Evolutionary conservation across 2,113 vertebrate genomes (phyloP), one percentile per base, ranked within the genome.

Genomic region (Apodemus speciosus): DNA sequence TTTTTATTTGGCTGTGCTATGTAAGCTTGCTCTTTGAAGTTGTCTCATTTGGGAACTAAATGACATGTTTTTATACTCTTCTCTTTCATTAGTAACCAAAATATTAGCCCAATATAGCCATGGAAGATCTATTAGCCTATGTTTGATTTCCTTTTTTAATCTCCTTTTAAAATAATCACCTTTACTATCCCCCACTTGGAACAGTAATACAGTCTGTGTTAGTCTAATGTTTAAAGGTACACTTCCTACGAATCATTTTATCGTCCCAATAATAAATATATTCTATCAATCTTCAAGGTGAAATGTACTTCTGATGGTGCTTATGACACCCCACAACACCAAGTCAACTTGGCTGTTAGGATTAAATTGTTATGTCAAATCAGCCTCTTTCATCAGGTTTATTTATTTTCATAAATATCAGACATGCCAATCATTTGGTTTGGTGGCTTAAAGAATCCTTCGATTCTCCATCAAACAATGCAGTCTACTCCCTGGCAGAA

Each of bases 321-420:
- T 43, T 7, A 20, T 80, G 43, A 43, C 14, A 75, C 25, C 8
- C 35, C 81, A 81, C 23, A 83, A 16, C 43, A 69, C 9, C 15
- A 92, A 85, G 40, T 85, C 9, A 53, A 38, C 25, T 91, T 21
- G 76, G 75, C 51, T 72, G 51, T 35, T 81, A 51, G 81, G 46
- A 90, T 40, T 89, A 93, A 86, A 71, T 60, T 76, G 72, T 90
- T 95, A 58, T 18, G 8, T 73, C 60, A 69, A 66, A 88, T 2
- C 21, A 73, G 56, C 13, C 21, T 69, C 64, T 95, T 38, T 87
- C n/a, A 84, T 49, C 30, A 64, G 53, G 66, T 7, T 15, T 91
- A 23, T 66, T 62, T 81, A 76, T 30, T 66, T 88, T 79, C n/a
- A 66, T 11, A 7, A 40, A 27, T 72, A 68, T 68, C 32, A 94